phyloP scores from a whole-genome alignment of 1,140 invertebrate species.

The Lamellibrachia luymesi region DNA sequence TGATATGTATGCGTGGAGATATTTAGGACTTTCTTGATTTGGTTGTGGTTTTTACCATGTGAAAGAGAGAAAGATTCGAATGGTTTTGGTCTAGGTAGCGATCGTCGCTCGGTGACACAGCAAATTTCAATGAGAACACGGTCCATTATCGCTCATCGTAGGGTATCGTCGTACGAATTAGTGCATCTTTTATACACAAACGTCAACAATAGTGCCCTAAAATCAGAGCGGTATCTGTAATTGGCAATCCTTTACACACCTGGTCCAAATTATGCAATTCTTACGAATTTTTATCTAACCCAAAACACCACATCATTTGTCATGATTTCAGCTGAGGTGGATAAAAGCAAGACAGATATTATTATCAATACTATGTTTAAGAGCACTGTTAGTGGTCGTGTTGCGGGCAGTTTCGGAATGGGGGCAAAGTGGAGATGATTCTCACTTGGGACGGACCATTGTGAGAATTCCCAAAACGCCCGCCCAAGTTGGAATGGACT shows the following conservation, averaged over 20 bases:
- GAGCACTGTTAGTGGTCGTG: too few relatives aligned
- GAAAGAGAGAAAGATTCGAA: not conserved
- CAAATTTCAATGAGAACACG: not conserved
- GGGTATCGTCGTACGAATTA: not conserved
- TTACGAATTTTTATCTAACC: too few relatives aligned
- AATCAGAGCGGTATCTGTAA: not conserved
- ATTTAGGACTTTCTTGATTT: not conserved
- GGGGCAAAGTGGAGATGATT: too few relatives aligned
- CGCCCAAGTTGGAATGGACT: too few relatives aligned
- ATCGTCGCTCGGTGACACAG: constrained; percentile 2
- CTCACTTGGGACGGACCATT: too few relatives aligned
- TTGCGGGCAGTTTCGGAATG: too few relatives aligned
- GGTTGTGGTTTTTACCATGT: not conserved
- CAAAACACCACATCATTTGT: too few relatives aligned
- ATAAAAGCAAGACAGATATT: too few relatives aligned
- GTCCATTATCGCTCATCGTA: constrained; percentile 8
- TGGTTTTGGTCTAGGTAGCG: not conserved
- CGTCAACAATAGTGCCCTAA: not conserved
- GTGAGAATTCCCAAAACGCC: too few relatives aligned
- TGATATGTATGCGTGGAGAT: not conserved
- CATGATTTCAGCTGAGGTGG: too few relatives aligned
- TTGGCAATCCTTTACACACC: not conserved
- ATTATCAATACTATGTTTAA: too few relatives aligned
- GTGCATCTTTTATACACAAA: not conserved
- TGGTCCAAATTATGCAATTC: too few relatives aligned